Percentiles rank a stretch among this genome's conserved stretches.
Evolutionary conservation across 2,888 invertebrate genomes (phyloP).

Genomic region (Erebia ligea): DNA sequence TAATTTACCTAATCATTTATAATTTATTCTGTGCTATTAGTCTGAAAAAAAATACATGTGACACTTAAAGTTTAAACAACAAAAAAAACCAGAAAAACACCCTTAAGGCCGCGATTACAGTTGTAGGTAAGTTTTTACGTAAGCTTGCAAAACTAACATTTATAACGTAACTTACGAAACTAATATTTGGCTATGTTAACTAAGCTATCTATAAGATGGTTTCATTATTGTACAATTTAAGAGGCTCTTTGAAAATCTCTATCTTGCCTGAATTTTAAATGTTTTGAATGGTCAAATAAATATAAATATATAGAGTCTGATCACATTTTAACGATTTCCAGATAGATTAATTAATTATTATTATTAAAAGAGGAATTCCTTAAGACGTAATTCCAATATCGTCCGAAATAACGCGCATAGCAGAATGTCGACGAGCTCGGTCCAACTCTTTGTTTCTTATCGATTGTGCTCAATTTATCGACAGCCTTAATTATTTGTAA

Average conservation of each 20-base stretch:
- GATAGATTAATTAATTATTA: constrained; percentile 12
- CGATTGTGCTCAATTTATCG: constrained; percentile 62
- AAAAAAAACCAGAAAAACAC: no score
- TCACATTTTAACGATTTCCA: constrained; percentile 18
- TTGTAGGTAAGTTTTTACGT: no score
- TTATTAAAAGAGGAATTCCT: constrained; percentile 8
- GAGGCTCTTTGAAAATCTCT: not conserved
- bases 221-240: not conserved
- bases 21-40: no score
- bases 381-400: constrained; percentile 20
- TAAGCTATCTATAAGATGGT: no score
- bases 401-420: constrained; percentile 19
- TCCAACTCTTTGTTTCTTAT: constrained; percentile 55
- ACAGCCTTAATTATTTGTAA: constrained; percentile 64
- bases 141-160: no score
- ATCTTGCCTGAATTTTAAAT: not conserved
- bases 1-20: no score
- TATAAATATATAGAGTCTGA: not conserved
- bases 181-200: no score
- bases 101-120: no score
- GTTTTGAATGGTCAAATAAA: not conserved
- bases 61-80: no score
- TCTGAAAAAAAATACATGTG: no score
- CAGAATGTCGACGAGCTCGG: constrained; percentile 21
- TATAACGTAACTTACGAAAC: no score